Percentiles rank a stretch among this genome's conserved stretches.
Conservation (phyloP, 1,140 invertebrate genomes). For the Cotesia typhae region DNA sequence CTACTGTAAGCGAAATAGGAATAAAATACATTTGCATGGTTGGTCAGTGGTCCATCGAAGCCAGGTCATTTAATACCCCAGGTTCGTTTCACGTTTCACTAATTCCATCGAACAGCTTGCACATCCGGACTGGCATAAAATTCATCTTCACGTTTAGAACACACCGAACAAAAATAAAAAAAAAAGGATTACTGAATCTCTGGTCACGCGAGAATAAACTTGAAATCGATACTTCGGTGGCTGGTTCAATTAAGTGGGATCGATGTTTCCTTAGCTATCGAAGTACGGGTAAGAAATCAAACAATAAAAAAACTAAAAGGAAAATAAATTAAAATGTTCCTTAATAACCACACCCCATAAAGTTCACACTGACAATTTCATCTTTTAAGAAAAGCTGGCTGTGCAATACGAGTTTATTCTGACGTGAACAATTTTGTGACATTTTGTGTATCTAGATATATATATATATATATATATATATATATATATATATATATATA, state of each 20-base stretch:
- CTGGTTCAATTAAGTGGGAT: slow-evolving; percentile 38
- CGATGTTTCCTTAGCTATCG: slow-evolving; percentile 39
- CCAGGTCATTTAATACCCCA: slow-evolving; percentile 35
- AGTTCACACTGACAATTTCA: background rate
- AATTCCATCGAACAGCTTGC: slow-evolving; percentile 31
- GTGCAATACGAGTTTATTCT: background rate
- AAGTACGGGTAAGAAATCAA: slow-evolving; percentile 16
- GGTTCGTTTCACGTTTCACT: slow-evolving; percentile 40
- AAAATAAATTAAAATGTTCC: slow-evolving; percentile 25
- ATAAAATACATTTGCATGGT: slow-evolving; percentile 27
- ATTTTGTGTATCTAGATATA: no score
- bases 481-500: no score
- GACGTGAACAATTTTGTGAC: no score
- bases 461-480: no score
- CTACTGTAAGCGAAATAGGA: slow-evolving; percentile 10
- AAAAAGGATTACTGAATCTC: slow-evolving; percentile 11
- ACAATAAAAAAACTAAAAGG: background rate
- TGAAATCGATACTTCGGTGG: slow-evolving; percentile 26
- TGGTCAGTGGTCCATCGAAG: slow-evolving; percentile 13
- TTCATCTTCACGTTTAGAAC: slow-evolving; percentile 34
- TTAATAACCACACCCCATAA: slow-evolving; percentile 27
- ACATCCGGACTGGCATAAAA: slow-evolving; percentile 31
- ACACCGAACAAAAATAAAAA: slow-evolving; percentile 21
- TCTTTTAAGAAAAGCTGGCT: background rate
- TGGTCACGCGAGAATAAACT: slow-evolving; percentile 28